Evolutionary conservation across 2,797 vertebrate genomes (phyloP).

Genomic region (Poecilia wingei): DNA sequence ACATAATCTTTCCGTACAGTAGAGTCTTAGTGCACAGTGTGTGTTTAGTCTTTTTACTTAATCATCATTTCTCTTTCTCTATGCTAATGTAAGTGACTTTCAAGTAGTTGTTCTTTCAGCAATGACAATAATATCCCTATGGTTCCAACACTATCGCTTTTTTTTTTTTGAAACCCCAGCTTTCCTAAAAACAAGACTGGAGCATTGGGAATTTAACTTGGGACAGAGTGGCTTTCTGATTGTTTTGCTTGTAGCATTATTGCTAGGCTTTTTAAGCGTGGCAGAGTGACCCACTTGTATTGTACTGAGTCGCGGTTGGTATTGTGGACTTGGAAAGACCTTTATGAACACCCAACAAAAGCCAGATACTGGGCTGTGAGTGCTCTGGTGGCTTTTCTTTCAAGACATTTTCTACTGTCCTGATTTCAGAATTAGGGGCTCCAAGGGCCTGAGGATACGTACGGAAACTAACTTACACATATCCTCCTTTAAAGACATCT

Average conservation of each 20-base stretch:
- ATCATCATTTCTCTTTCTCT: background rate
- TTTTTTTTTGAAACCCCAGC: constrained; percentile 6
- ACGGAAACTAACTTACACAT: constrained; percentile 5
- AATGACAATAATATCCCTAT: background rate
- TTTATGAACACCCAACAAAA: constrained; percentile 65
- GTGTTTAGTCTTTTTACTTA: constrained; percentile 10
- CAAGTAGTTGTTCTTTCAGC: constrained; percentile 12
- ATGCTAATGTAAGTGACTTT: constrained; percentile 17
- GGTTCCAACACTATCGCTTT: constrained; percentile 1
- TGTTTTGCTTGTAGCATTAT: constrained; percentile 73
- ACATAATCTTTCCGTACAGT: constrained; percentile 26
- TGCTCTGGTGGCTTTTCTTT: constrained; percentile 57
- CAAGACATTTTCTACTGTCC: constrained; percentile 55
- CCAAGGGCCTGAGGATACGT: constrained; percentile 35
- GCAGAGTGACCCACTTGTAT: constrained; percentile 70
- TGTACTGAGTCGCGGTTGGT: constrained; percentile 51
- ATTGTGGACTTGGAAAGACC: constrained; percentile 60
- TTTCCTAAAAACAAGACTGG: constrained; percentile 33
- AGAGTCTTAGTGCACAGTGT: constrained; percentile 2
- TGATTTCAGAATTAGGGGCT: constrained; percentile 53
- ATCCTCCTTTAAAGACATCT: constrained; percentile 12
- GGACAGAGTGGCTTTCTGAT: constrained; percentile 33
- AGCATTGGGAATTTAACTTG: constrained; percentile 46
- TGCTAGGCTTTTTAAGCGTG: constrained; percentile 78
- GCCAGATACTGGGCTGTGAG: constrained; percentile 29